Base-by-base conservation (phyloP, 2,888 invertebrate species). In the Rambutsinella grinnellia region DNA sequence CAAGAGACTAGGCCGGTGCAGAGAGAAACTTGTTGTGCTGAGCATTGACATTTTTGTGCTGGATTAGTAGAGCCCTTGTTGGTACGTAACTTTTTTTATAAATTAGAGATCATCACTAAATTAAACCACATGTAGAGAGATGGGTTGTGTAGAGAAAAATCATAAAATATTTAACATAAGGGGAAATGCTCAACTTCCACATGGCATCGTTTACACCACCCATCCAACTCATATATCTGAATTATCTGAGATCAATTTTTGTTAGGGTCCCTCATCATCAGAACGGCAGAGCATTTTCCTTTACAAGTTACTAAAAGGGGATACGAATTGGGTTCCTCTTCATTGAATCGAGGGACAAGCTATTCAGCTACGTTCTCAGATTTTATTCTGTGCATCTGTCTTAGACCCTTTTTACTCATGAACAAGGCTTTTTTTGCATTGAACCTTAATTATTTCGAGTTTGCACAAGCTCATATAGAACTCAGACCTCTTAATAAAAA, bases 211-310 rank as follows among this genome's bases (percentile, higher is more conserved):
- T 10, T 26, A 23, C 28, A 51, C 13, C 36, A 24, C 65, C 58
- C 72, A 58, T 23, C 46, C 53, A 51, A 60, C 58, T 46, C 58
- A 72, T 65, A 58, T 60, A 65, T 58, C 58, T 65, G 53, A 65
- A 58, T 65, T 65, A 72, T 46, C 54, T 63, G 66, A 56, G 46
- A 46, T 66, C 36, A 36, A 36, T 36, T 36, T 36, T 36, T 5
- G 36, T 36, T 36, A 8, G 36, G 36, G 5, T 36, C 13, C 36
- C 36, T 13, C 13, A 36, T 13, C 36, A 36, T 36, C 36, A 36
- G 36, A 36, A 8, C 13, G 36, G 13, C 6, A 36, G 36, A 8
- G 36, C 36, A 5, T 36, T 36, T 36, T 36, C n/a, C n/a, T n/a
- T n/a, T n/a, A n/a, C n/a, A n/a, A n/a, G n/a, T n/a, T n/a, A n/a